A percentile compares a stretch with the other conserved stretches of the same genome.
Evolutionary conservation across 2,113 vertebrate species (phyloP).

Genomic region (Coturnix japonica): DNA sequence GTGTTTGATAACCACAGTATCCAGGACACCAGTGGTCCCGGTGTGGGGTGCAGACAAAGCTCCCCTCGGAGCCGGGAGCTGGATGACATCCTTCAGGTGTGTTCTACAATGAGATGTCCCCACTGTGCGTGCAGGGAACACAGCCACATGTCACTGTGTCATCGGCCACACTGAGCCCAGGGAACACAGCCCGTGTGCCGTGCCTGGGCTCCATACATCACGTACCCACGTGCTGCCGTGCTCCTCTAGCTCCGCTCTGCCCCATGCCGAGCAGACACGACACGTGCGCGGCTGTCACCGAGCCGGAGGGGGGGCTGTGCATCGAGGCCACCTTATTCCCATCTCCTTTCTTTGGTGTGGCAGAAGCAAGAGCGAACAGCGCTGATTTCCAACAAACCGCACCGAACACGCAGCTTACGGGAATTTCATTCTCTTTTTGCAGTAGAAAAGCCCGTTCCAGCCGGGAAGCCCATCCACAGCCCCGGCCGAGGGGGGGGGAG

Average conservation of each 20-base stretch:
- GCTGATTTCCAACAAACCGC: rapidly evolving
- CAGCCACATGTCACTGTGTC: background rate
- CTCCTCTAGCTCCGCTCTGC: background rate
- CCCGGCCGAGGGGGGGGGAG: background rate
- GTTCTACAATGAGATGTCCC: background rate
- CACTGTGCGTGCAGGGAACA: rapidly evolving
- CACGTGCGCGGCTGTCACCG: rapidly evolving
- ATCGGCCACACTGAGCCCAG: rapidly evolving
- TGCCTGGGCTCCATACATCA: rapidly evolving
- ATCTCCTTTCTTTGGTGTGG: rapidly evolving
- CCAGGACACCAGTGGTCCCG: background rate
- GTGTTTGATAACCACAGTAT: rapidly evolving
- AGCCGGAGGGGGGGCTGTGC: background rate
- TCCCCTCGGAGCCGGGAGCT: background rate
- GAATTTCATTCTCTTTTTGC: background rate
- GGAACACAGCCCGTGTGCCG: background rate
- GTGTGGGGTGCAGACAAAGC: background rate
- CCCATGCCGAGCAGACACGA: background rate
- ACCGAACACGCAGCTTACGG: background rate
- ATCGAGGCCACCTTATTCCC: background rate
- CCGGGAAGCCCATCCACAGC: no score
- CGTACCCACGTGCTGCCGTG: background rate
- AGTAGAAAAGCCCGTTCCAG: background rate
- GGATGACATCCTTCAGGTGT: background rate
- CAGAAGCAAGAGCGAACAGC: rapidly evolving